Base-by-base conservation (phyloP, 1,140 invertebrate genomes). In the Leptonema lineaticorne region DNA sequence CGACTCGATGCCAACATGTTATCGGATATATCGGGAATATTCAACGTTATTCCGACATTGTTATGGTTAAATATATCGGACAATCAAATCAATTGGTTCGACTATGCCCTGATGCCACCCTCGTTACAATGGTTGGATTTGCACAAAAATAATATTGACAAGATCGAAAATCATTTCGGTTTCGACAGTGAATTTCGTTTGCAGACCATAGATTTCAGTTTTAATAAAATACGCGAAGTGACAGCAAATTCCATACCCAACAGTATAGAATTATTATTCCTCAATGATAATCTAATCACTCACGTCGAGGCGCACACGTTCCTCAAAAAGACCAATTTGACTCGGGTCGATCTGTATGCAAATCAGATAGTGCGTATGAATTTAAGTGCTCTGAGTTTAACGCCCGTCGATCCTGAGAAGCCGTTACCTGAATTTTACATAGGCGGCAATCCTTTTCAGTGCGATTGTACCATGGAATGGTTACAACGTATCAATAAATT, bases 21-120 rank as follows among this genome's bases (percentile, higher is more conserved):
- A 22, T 89, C 87, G 11, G 92, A 95, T 74, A 93, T 96, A 57
- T 91, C 90, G 76, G 91, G 90, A 3, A 82, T 94, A 18, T 95
- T 96, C 77, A 87, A 87, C 67, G 90, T 93, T 74, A 88, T 95
- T 74, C 86, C 90, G 0, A 90, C 88, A 72, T 81, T 97, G 48
- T 81, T 93, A 71, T 95, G 92, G 92, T 80, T 97, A 24, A 97
- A 96, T 81, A 89, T 96, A 66, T 95, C 92, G 24, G 92, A 94
- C 81, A 97, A 97, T 83, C 88, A 90, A 74, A 83, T 97, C 72
- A 86, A 92, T 74, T 90, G 90, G 87, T 96, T 97, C 81, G 94
- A 96, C 80, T 96, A 95, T 78, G 87, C 90, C 14, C 84, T 94
- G 63, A 87, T 96, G 53, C 94, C 95, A 0, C 77, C 81, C 48